These are phyloP conservation scores for Ophioninae sp. DNA, from an alignment of 2,888 invertebrate species.

Conservation along the genomic window DNA sequence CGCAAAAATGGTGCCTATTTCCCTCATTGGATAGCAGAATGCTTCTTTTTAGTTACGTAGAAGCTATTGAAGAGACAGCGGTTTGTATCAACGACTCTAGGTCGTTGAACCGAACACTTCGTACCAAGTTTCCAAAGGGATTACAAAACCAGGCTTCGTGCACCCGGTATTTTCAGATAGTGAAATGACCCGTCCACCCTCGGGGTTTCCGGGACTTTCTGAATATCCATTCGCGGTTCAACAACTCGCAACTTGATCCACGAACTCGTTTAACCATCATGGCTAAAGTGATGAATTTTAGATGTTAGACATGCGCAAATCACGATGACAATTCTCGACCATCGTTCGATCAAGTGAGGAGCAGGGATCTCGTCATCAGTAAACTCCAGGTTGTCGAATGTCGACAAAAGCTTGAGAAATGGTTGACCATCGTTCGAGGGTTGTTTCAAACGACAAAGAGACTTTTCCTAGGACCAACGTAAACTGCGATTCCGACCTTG, in stretches of 20 bases:
- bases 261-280: not conserved
- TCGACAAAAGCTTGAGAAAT: not conserved
- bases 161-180: not conserved
- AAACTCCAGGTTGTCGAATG: not conserved
- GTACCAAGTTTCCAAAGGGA: not conserved
- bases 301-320: conserved; percentile 31
- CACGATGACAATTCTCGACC: not conserved
- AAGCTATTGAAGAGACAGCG: not conserved
- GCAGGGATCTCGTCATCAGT: conserved; percentile 3
- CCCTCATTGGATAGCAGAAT: no score
- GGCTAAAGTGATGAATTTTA: conserved; percentile 8
- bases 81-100: not conserved
- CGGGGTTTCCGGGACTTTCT: not conserved
- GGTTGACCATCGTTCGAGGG: not conserved
- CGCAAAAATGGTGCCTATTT: no score
- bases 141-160: not conserved
- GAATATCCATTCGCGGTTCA: not conserved
- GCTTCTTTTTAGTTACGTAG: not conserved
- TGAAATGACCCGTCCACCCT: not conserved
- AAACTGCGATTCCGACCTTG: conserved; percentile 42
- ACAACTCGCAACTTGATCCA: not conserved
- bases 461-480: not conserved
- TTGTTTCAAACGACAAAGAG: not conserved
- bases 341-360: not conserved
- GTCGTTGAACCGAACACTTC: not conserved